Base-by-base conservation (phyloP, 2,888 invertebrate genomes). In the Melinopterus prodromus region DNA sequence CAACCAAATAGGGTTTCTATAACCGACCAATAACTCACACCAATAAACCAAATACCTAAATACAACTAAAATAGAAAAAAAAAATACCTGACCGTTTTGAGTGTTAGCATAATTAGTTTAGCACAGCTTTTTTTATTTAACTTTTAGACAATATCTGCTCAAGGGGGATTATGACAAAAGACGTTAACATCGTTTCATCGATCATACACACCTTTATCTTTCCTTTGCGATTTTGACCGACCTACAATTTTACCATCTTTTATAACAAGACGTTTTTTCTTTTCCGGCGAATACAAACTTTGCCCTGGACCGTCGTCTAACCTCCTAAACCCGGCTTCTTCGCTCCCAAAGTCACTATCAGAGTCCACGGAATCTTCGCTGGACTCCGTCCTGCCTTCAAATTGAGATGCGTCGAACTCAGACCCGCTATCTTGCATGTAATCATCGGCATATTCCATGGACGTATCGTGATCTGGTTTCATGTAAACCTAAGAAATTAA, bases 251-350 rank as follows among this genome's bases (percentile, higher is more conserved):
- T 89, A 77, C 92, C 92, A 88, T 93, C 93, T 86, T 93, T 93
- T 75, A 93, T 92, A 72, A 94, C 91, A 0, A 94, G 89, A 82
- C 94, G 93, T 85, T 95, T 96, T 87, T 96, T 96, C 85, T 96
- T 95, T 87, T 96, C 96, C 87, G 93, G 92, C 93, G 96, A 94
- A 85, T 96, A 96, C 6, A 96, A 89, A 38, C 88, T 87, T 38
- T 86, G 85, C 15, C 88, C 88, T 78, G 89, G 88, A 72, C 90
- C 90, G 69, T 90, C 88, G 83, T 91, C 91, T 9, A 92, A 86
- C 79, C 90, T 89, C 82, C 89, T 89, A 82, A 92, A 92, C 9
- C 91, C 91, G 71, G 85, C 82, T 80, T 89, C 91, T 81, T 87
- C 88, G n/a, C 89, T 89, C n/a, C 89, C 89, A 79, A 88, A 84